Base-by-base conservation (phyloP, 2,113 vertebrate genomes). In the Ceuthmochares aereus region DNA sequence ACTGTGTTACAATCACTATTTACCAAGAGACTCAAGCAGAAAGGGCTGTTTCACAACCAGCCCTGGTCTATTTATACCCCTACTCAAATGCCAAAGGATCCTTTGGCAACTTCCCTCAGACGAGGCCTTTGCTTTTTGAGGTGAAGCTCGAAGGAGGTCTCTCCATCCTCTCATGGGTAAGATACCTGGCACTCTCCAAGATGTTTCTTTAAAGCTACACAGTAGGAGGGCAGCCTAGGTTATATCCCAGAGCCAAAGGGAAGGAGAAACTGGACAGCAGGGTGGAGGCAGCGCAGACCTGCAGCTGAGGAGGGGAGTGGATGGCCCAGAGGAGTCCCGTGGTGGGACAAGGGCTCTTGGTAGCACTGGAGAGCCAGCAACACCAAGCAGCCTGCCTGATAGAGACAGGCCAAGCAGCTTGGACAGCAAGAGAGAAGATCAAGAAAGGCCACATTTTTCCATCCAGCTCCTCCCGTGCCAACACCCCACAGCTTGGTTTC, bases 401-500 rank as follows among this genome's bases (percentile, higher is more conserved):
- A 59, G 62, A 79, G 32, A 60, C 0, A 9, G 43, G 70, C 37
- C 27, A 21, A 43, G 85, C 56, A 52, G 52, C 84, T 77, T 6
- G 11, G 78, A 66, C 80, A 69, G 62, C 59, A 47, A 49, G 69
- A 93, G 54, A 73, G 51, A 54, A 66, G 67, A 95, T 93, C 94
- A 69, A 90, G 96, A 94, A 90, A 69, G 63, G 82, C 75, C 54
- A 80, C 92, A 93, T 97, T 92, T 95, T 93, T 97, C 87, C 72
- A 95, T 14, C 27, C 49, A 76, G 75, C 75, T 93, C 88, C 88
- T 95, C 76, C 86, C 77, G 23, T 2, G 23, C 56, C 88, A 89
- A 36, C 90, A 87, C 76, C 91, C 70, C 76, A 84, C 75, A 59
- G 81, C 59, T 40, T 62, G 20, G 85, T 93, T 96, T 95, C 34